Base-by-base conservation (phyloP, 2,113 vertebrate species). In the Choloepus hoffmanni region DNA sequence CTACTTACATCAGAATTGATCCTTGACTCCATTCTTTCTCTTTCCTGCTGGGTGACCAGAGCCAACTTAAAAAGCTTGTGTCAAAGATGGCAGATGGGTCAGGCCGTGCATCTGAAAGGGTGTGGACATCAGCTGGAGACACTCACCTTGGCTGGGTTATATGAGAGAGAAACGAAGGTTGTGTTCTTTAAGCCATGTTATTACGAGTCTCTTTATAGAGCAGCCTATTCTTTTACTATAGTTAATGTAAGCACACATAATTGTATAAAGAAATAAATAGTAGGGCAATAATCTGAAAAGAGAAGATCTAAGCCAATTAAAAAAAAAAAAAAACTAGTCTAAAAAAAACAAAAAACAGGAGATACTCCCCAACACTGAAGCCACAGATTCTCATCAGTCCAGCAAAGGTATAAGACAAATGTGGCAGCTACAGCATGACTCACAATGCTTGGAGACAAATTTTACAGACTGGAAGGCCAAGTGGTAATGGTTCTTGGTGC, bases 231-330 rank as follows among this genome's bases (percentile, higher is more conserved):
- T 23, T 77, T 92, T 53, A 28, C 28, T 60, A 77, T 40, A 82
- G 58, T 83, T 79, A 84, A 65, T 23, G 50, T 50, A 76, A 85
- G 24, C 5, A 68, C 36, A 7, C 7, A 68, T 48, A 53, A 30
- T 40, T 83, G 77, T 78, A 90, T 82, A 30, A 45, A 91, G 92
- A 73, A 90, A 50, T 40, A 92, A 60, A 40, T 21, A 84, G 26
- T 74, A 88, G 85, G 33, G 6, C 55, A 91, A 55, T 77, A 78
- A 65, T 58, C 63, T 77, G 86, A 89, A 94, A 92, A 62, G 58
- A 73, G 18, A 90, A 77, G 55, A 11, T 19, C 55, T 74, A 88
- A 88, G 33, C 6, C 55, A 91, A 62, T 77, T 50, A 43, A 50
- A 50, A 50, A 50, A 62, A 86, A 89, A 92, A 55, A 60, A 73